Evolutionary conservation across 2,888 invertebrate species (phyloP).

Genomic region (Tenthredo amoena): DNA sequence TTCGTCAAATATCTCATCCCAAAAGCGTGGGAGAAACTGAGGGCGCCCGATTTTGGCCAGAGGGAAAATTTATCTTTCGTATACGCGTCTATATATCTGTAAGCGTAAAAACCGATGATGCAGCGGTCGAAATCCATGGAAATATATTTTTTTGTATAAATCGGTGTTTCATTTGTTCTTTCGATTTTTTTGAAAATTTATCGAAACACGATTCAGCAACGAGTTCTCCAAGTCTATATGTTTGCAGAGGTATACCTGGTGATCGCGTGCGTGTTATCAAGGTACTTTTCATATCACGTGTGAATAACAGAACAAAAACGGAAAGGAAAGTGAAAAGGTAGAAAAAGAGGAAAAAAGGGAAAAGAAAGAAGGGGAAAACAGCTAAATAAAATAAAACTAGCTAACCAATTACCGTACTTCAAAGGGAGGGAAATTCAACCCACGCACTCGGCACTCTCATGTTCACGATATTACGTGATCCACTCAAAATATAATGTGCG

Average conservation of each 20-base stretch:
- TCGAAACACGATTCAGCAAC: too few species aligned
- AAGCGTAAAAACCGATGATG: too few species aligned
- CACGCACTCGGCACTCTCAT: slow-evolving; percentile 12
- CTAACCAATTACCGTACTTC: slow-evolving; percentile 14
- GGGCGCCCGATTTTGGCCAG: not conserved
- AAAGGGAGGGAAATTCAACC: slow-evolving; percentile 24
- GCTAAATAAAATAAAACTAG: not conserved
- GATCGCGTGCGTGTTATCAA: not conserved
- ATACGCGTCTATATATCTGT: too few species aligned
- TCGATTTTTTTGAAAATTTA: too few species aligned
- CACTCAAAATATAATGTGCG: not conserved
- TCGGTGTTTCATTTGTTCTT: not conserved
- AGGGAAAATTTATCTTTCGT: not conserved
- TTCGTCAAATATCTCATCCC: not conserved
- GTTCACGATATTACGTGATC: slow-evolving; percentile 1
- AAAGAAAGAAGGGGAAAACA: not conserved
- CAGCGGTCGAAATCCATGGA: too few species aligned
- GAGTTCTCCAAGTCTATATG: too few species aligned
- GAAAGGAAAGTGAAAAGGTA: not conserved
- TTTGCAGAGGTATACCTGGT: too few species aligned
- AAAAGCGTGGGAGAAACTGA: not conserved
- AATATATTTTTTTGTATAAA: not conserved
- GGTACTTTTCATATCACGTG: not conserved
- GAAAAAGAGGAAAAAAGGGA: not conserved
- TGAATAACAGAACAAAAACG: not conserved